phyloP scores from a whole-genome alignment of 2,113 vertebrate genomes.

The Anser cygnoides region DNA sequence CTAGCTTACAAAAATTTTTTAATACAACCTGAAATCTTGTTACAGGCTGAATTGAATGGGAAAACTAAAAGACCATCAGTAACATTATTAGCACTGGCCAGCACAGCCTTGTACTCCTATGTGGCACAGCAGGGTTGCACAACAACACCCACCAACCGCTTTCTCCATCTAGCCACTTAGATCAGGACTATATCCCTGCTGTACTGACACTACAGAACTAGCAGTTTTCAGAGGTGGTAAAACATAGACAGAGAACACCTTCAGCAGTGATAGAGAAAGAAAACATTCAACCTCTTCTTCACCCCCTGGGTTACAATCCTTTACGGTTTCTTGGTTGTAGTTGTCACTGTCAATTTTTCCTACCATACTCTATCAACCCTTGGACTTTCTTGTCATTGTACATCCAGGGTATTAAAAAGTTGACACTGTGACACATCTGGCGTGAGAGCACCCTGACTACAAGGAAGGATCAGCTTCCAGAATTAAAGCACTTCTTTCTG shows the following conservation, averaged over 20 bases:
- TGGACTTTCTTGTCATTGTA: neutral
- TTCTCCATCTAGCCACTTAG: neutral
- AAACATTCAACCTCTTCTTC: neutral
- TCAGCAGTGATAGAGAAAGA: neutral
- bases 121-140: neutral
- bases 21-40: neutral
- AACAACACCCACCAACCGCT: neutral
- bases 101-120: accelerated
- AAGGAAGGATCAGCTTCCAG: neutral
- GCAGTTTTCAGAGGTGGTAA: neutral
- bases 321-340: neutral
- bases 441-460: neutral
- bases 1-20: neutral
- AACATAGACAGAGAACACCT: neutral
- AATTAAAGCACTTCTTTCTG: neutral
- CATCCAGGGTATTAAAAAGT: neutral
- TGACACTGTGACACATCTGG: neutral
- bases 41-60: neutral
- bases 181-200: neutral
- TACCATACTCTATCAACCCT: neutral
- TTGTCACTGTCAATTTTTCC: neutral
- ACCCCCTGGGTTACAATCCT: neutral
- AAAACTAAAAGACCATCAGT: neutral
- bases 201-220: neutral
- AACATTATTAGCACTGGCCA: neutral